Percentiles rank a stretch among this genome's conserved stretches.
phyloP scores from a whole-genome alignment of 2,113 vertebrate genomes.

The Chiloscyllium plagiosum region DNA sequence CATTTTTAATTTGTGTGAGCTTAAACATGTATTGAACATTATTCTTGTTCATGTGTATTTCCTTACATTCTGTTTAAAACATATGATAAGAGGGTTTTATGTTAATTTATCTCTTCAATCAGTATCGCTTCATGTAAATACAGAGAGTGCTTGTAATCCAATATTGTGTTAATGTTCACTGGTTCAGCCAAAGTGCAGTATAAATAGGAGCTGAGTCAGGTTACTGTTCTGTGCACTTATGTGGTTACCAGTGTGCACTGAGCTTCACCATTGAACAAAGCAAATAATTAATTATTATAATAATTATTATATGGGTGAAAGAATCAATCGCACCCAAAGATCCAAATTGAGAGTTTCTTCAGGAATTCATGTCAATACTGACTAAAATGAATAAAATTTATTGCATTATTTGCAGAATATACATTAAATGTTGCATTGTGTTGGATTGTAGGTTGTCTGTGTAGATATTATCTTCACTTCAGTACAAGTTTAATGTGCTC shows the following conservation, averaged over 20 bases:
- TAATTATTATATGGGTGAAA: background rate
- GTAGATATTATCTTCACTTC: background rate
- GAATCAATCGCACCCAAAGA: background rate
- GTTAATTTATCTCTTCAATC: background rate
- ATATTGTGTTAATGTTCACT: background rate
- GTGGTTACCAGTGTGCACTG: background rate
- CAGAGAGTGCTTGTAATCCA: background rate
- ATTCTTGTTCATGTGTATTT: background rate
- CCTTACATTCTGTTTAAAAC: background rate
- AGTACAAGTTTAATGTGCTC: background rate
- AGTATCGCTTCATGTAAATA: background rate
- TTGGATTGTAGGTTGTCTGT: background rate
- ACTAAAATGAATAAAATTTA: background rate
- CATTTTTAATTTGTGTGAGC: background rate
- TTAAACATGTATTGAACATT: background rate
- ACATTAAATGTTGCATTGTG: background rate
- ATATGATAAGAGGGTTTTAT: background rate
- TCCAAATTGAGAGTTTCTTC: background rate
- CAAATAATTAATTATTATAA: background rate
- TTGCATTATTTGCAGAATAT: background rate
- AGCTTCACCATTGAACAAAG: conserved; percentile 2
- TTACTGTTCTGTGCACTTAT: background rate
- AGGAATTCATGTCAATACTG: background rate
- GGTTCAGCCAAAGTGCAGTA: conserved; percentile 28
- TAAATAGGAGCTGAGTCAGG: background rate